phyloP scores from a whole-genome alignment of 2,888 invertebrate genomes.

The Scaptomyza cyrtandrae region DNA sequence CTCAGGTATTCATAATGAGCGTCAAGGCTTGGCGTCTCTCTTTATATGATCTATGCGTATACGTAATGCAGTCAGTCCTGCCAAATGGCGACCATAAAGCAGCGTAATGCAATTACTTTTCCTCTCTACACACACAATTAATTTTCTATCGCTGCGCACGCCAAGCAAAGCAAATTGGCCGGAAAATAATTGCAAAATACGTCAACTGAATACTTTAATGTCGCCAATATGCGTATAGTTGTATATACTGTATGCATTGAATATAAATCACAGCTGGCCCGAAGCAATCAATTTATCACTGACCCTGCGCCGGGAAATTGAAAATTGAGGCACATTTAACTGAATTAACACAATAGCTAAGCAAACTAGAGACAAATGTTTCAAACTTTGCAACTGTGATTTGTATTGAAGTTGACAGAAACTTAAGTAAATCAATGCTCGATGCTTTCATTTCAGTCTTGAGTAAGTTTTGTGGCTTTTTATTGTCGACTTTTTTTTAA shows the following conservation, averaged over 20 bases:
- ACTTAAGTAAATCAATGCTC: background rate
- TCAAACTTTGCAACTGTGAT: background rate
- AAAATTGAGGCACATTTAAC: constrained; percentile 18
- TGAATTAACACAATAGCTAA: constrained; percentile 9
- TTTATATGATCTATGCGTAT: constrained; percentile 22
- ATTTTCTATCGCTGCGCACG: constrained; percentile 60
- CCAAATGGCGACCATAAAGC: constrained; percentile 27
- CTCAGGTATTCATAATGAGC: constrained; percentile 46
- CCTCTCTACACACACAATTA: constrained; percentile 67
- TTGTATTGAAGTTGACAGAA: constrained; percentile 4
- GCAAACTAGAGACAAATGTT: constrained; percentile 9
- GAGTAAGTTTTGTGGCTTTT: background rate
- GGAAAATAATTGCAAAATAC: constrained; percentile 76
- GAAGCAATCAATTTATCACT: constrained; percentile 32
- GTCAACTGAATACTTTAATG: constrained; percentile 52
- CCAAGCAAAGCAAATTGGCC: constrained; percentile 70
- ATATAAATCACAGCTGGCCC: constrained; percentile 60
- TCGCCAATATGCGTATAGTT: constrained; percentile 20
- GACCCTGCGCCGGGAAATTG: constrained; percentile 1
- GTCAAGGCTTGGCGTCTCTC: constrained; percentile 2
- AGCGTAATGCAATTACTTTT: constrained; percentile 66
- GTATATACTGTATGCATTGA: background rate
- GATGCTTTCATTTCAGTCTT: background rate
- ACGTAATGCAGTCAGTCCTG: constrained; percentile 26
- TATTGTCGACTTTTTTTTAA: background rate